Evolutionary conservation across 2,888 invertebrate species (phyloP).

Genomic region (Plagodis dolabraria): DNA sequence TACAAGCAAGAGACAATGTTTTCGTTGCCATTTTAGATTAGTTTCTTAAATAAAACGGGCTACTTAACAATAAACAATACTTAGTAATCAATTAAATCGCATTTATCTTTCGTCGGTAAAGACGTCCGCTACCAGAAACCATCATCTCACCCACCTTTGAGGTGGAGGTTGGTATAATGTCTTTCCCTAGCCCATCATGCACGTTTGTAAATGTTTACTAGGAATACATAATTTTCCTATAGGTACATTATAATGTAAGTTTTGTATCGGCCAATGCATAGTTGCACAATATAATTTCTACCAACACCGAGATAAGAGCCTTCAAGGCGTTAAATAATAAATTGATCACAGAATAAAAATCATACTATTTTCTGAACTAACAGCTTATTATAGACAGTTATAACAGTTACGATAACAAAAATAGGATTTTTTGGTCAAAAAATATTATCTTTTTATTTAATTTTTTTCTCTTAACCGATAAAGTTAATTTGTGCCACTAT

Average conservation of each 20-base stretch:
- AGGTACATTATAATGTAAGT: neutral
- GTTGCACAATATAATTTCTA: slow-evolving; percentile 36
- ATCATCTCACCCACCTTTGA: too few relatives aligned
- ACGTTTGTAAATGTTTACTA: too few relatives aligned
- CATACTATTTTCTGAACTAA: slow-evolving; percentile 65
- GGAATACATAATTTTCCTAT: neutral
- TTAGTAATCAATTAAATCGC: too few relatives aligned
- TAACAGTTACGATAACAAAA: slow-evolving; percentile 77
- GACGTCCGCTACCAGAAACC: too few relatives aligned
- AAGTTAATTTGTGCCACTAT: slow-evolving; percentile 62
- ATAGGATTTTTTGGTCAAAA: slow-evolving; percentile 74
- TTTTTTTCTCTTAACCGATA: slow-evolving; percentile 65
- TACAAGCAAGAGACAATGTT: too few relatives aligned
- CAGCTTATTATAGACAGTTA: slow-evolving; percentile 68
- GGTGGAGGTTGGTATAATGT: too few relatives aligned
- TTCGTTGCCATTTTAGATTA: too few relatives aligned
- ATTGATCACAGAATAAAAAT: slow-evolving; percentile 73
- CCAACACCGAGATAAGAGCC: slow-evolving; percentile 53
- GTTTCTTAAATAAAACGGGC: too few relatives aligned
- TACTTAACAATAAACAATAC: too few relatives aligned
- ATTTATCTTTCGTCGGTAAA: too few relatives aligned
- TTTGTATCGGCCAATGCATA: slow-evolving; percentile 15
- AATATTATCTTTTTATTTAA: slow-evolving; percentile 67
- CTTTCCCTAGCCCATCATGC: too few relatives aligned
- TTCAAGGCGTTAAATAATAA: slow-evolving; percentile 66